A percentile compares a stretch with the other conserved stretches of the same genome.
Conservation (phyloP, 2,113 vertebrate species). For the Cheilinus undulatus region DNA sequence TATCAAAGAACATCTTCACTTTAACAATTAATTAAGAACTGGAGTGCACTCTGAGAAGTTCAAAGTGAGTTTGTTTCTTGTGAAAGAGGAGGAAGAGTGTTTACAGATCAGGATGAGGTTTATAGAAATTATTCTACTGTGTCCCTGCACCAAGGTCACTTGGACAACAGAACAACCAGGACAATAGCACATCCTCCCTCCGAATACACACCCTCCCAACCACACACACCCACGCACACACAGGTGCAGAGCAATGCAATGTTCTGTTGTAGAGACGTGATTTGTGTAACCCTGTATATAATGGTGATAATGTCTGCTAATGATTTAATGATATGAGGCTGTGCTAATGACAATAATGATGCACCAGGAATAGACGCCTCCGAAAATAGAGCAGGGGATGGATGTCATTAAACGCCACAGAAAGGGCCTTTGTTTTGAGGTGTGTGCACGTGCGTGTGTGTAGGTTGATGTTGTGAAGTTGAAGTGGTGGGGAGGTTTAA, state of each 20-base stretch:
- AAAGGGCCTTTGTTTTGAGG: slow-evolving; percentile 62
- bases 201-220: slow-evolving; percentile 6
- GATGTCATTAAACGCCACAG: slow-evolving; percentile 58
- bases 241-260: slow-evolving; percentile 41
- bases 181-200: slow-evolving; percentile 28
- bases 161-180: slow-evolving; percentile 1
- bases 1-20: not conserved
- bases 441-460: slow-evolving; percentile 24
- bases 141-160: slow-evolving; percentile 32
- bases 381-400: slow-evolving; percentile 62
- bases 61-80: slow-evolving; percentile 35
- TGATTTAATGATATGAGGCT: slow-evolving; percentile 49
- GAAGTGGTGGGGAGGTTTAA: no score
- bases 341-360: slow-evolving; percentile 73
- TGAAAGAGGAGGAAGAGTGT: slow-evolving; percentile 24
- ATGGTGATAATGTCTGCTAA: slow-evolving; percentile 66
- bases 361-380: slow-evolving; percentile 63
- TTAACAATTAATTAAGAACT: not conserved
- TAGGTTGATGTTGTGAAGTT: slow-evolving; percentile 2
- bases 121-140: slow-evolving; percentile 3
- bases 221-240: slow-evolving; percentile 6
- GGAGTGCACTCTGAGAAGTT: not conserved
- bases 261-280: not conserved
- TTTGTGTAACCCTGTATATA: slow-evolving; percentile 34
- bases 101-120: slow-evolving; percentile 32